phyloP scores from a whole-genome alignment of 1,140 invertebrate species.

The Hyles vespertilio region DNA sequence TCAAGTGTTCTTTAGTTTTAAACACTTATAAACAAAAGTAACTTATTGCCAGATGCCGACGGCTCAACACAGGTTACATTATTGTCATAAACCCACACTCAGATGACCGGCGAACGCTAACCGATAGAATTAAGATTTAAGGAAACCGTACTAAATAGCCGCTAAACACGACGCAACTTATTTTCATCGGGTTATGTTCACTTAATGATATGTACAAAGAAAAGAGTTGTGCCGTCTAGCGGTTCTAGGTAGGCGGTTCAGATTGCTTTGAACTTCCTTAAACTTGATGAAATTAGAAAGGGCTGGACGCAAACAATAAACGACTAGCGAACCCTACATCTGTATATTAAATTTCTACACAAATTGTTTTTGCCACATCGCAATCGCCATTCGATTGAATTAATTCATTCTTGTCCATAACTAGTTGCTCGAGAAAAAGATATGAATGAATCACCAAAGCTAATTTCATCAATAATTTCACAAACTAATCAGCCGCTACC shows the following conservation, averaged over 20 bases:
- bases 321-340: no score
- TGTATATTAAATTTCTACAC: no score
- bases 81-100: conserved; percentile 60
- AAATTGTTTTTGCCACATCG: no score
- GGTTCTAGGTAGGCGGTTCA: no score
- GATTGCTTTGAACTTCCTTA: no score
- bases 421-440: no score
- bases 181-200: conserved; percentile 15
- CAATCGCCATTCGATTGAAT: no score
- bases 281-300: no score
- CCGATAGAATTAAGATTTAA: conserved; percentile 30
- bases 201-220: conserved; percentile 24
- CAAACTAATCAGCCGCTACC: not conserved
- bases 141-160: conserved; percentile 27
- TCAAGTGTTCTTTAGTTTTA: conserved; percentile 53
- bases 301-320: no score
- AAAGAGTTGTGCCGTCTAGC: conserved; percentile 9
- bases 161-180: conserved; percentile 15
- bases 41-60: conserved; percentile 53
- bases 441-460: no score
- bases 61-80: conserved; percentile 57
- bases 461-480: no score
- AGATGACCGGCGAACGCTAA: conserved; percentile 28
- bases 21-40: conserved; percentile 66
- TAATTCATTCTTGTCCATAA: no score